Evolutionary conservation across 2,113 vertebrate species (phyloP).

Genomic region (Marcusenius ussheri): DNA sequence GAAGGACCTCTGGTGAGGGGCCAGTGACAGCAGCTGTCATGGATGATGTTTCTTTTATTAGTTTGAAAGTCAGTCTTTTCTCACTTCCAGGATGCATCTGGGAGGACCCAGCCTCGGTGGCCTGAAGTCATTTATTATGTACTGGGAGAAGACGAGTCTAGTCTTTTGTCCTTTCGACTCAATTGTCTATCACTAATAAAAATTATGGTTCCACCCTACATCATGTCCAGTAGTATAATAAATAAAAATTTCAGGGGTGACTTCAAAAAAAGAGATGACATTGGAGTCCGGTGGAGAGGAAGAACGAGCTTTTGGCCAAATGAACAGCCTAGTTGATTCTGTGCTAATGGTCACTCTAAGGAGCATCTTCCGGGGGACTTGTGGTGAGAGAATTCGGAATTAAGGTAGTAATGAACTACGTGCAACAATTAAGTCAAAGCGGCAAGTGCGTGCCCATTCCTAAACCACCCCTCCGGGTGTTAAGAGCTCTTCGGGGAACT

Average conservation of each 20-base stretch:
- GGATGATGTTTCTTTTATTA: slow-evolving; percentile 9
- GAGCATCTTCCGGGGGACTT: neutral
- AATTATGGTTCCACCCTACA: neutral
- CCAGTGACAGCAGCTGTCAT: slow-evolving; percentile 1
- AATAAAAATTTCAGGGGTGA: neutral
- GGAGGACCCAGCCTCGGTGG: neutral
- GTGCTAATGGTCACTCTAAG: neutral
- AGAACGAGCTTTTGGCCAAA: neutral
- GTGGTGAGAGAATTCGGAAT: neutral
- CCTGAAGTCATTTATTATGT: slow-evolving; percentile 2
- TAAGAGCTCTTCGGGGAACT: neutral
- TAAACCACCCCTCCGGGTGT: neutral
- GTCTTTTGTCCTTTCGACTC: neutral
- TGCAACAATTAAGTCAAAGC: neutral
- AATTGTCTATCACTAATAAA: neutral
- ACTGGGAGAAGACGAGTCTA: neutral
- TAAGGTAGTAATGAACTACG: neutral
- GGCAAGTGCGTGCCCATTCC: neutral
- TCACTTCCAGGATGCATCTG: neutral
- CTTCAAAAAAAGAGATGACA: neutral
- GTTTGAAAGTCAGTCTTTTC: neutral
- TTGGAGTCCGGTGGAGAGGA: neutral
- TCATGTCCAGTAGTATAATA: neutral
- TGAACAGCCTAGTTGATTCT: neutral
- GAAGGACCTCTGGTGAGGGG: neutral